Evolutionary conservation across 2,888 invertebrate genomes (phyloP).

Genomic region (Papilio gigon): DNA sequence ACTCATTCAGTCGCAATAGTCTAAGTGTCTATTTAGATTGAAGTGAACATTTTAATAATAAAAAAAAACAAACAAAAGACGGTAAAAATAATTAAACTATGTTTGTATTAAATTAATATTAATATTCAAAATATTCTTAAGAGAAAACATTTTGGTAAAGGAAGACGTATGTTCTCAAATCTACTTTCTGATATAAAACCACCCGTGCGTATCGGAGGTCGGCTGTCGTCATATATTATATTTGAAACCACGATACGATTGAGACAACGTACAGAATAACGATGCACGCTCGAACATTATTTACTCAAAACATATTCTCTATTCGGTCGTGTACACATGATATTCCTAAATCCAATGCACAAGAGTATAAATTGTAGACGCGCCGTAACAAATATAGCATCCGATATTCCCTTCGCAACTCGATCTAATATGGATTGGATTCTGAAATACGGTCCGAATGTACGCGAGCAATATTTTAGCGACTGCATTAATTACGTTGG

Average conservation of each 20-base stretch:
- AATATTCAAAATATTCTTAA: neutral
- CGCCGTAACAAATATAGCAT: slow-evolving; percentile 63
- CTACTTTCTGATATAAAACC: slow-evolving; percentile 6
- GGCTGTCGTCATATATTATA: slow-evolving; percentile 19
- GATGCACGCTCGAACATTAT: slow-evolving; percentile 10
- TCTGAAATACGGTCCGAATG: slow-evolving; percentile 69
- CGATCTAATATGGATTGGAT: slow-evolving; percentile 74
- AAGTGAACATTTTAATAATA: neutral
- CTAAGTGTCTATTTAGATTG: neutral
- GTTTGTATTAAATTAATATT: too few species aligned
- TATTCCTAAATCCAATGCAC: slow-evolving; percentile 25
- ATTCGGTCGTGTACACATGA: slow-evolving; percentile 15
- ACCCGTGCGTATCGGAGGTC: slow-evolving; percentile 14
- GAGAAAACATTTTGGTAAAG: neutral
- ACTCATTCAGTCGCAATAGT: neutral
- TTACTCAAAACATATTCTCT: slow-evolving; percentile 22
- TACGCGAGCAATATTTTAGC: slow-evolving; percentile 50
- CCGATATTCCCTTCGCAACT: slow-evolving; percentile 70
- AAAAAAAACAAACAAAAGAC: too few species aligned
- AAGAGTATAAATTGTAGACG: slow-evolving; percentile 28
- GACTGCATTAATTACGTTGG: slow-evolving; percentile 31
- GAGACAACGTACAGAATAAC: slow-evolving; percentile 26
- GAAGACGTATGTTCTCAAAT: neutral
- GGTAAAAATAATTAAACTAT: too few species aligned
- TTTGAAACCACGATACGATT: slow-evolving; percentile 21